Evolutionary conservation across 2,113 vertebrate genomes (phyloP), one percentile per base, ranked within the genome.

Genomic region (Jacana jacana): DNA sequence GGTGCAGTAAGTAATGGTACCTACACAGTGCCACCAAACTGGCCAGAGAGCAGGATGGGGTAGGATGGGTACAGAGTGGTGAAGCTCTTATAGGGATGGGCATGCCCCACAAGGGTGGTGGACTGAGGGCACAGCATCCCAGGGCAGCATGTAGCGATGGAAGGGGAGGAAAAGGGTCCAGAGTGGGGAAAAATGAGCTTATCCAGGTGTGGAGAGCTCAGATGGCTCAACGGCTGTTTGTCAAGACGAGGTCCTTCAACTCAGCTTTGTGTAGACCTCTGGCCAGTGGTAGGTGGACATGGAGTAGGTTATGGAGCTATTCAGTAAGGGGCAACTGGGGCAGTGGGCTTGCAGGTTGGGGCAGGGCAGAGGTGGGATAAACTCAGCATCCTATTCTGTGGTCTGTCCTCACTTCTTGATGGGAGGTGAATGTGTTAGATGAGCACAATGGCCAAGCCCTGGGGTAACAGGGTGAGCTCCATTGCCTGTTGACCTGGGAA

Each of bases 381-480:
- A 22, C 17, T 76, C 58, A 51, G 10, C 14, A 27, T 76, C 28
- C 18, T 20, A 1, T 0, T 3, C 10, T 6, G 3, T 31, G 19
- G 8, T 68, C 63, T 40, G 25, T 39, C 44, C 55, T 70, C 55
- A 52, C 24, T 46, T 58, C 60, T 25, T 48, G n/a, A 23, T n/a
- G 37, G 42, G 48, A 78, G 7, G 24, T 35, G 65, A 5, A 3
- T 57, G 24, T 16, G 6, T 44, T 35, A 8, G 8, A 57, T 54
- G 63, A 63, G 83, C 52, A 49, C 24, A 30, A 1, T 0, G 2
- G 13, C 42, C 48, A 28, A 25, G 37, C 7, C 30, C 25, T 48
- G 40, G 27, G 57, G 11, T 23, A 46, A 22, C 0, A 0, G 11
- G 10, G 2, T 48, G 77, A 40, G 6, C 12, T 40, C 10, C 18